These are phyloP conservation scores for Silurus meridionalis DNA, from an alignment of 2,113 vertebrate species.

Conservation along the genomic window DNA sequence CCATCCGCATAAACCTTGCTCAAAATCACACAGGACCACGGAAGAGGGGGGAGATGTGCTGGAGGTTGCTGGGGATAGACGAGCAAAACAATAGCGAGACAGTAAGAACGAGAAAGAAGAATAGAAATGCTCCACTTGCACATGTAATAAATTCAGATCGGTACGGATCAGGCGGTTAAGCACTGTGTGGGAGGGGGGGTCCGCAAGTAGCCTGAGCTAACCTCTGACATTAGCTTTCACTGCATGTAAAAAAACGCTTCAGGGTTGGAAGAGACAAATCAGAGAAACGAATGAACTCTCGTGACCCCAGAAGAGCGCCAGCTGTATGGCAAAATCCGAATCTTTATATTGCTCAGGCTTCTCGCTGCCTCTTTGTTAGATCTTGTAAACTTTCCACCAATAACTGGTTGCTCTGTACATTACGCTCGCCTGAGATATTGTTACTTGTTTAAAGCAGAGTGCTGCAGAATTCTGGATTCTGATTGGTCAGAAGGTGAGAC, in stretches of 20 bases:
- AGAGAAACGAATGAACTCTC: neutral
- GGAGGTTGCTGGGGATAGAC: conserved; percentile 51
- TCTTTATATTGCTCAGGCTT: neutral
- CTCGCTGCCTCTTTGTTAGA: neutral
- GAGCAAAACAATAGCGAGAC: conserved; percentile 36
- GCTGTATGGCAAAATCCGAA: neutral
- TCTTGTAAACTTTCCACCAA: neutral
- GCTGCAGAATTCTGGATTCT: neutral
- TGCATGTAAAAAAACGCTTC: neutral
- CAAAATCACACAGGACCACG: conserved; percentile 88
- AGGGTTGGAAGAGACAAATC: neutral
- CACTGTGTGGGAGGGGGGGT: conserved; percentile 30
- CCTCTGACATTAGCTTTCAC: conserved; percentile 13
- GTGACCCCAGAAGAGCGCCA: neutral
- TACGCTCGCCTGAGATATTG: neutral
- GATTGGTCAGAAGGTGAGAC: neutral
- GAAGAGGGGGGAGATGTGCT: conserved; percentile 63
- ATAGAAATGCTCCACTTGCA: neutral
- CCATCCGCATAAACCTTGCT: conserved; percentile 87
- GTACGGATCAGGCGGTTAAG: conserved; percentile 36
- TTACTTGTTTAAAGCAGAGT: neutral
- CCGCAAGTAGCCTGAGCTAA: conserved; percentile 15
- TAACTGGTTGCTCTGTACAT: neutral
- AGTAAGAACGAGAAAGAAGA: neutral
- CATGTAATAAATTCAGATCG: conserved; percentile 30